Base-by-base conservation (phyloP, 2,888 invertebrate genomes). In the Drymonia ruficornis region DNA sequence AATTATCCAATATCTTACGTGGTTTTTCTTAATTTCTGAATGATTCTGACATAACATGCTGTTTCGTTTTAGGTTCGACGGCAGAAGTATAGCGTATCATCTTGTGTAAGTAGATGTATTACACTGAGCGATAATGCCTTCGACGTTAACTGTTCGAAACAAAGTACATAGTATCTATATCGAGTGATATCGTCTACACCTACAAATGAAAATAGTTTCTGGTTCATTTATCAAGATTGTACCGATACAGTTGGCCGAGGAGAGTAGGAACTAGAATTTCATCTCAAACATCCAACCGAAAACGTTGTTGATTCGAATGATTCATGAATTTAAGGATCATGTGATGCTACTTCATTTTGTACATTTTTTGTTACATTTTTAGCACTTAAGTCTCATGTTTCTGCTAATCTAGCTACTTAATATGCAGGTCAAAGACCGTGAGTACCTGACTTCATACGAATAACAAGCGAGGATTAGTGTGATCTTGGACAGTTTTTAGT, bases 381-480 rank as follows among this genome's bases (percentile, higher is more conserved):
- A 57, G 50, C 46, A 49, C 50, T 38, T 59, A 67, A 63, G 65
- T 64, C 28, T 44, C 55, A 55, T 55, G 52, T 60, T 60, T 45
- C 45, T 38, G 50, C 42, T 54, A 42, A 52, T 45, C 56, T 42
- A 44, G 51, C 59, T 66, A 59, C 48, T 67, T 71, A 57, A 60
- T 67, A 71, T 65, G 54, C 61, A 64, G n/a, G 46, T 46, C 29
- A 29, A 29, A 46, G 46, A 29, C 46, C 46, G 29, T 8, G 16
- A 15, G 2, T 12, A 12, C 23, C 43, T 64, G 68, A 71, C 72
- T 65, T 71, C 71, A 61, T 31, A 49, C 19, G 50, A 52, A 29
- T 58, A 67, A 18, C 59, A 59, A 59, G n/a, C n/a, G 45, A 28
- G 11, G 12, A 29, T 28, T 15, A 15, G 13, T 46, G 29, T 15